These are phyloP conservation scores for Hybognathus amarus DNA, from an alignment of 2,797 vertebrate genomes.

Conservation along the genomic window DNA sequence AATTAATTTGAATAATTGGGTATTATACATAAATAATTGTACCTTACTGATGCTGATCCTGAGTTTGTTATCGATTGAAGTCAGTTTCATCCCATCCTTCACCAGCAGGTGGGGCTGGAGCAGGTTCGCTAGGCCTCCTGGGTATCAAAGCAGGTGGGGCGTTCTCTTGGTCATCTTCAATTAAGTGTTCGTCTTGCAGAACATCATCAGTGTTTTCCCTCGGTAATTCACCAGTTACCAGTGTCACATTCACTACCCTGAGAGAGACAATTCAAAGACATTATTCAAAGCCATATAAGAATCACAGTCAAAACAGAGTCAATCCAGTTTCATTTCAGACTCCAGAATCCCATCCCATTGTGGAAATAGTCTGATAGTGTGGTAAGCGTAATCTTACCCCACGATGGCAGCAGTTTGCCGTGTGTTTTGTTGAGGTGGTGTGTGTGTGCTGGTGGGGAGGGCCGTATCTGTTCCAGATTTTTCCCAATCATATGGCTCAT, in stretches of 20 bases:
- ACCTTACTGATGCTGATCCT: constrained; percentile 93
- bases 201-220: constrained; percentile 90
- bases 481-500: constrained; percentile 91
- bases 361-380: neutral
- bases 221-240: constrained; percentile 83
- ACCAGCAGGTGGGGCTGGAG: constrained; percentile 78
- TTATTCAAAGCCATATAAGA: neutral
- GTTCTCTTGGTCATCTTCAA: constrained; percentile 84
- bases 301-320: neutral
- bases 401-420: constrained; percentile 88
- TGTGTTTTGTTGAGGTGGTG: constrained; percentile 88
- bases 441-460: constrained; percentile 85
- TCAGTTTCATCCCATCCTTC: constrained; percentile 96
- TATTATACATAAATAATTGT: constrained; percentile 42
- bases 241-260: constrained; percentile 87
- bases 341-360: neutral
- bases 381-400: constrained; percentile 77
- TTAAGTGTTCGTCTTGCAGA: constrained; percentile 88
- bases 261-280: neutral
- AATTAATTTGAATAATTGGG: neutral
- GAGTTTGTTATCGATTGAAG: constrained; percentile 98
- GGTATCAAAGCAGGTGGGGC: constrained; percentile 82
- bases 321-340: neutral
- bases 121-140: constrained; percentile 74
- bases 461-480: constrained; percentile 85